phyloP scores from a whole-genome alignment of 2,113 vertebrate genomes.

The Zapornia atra region DNA sequence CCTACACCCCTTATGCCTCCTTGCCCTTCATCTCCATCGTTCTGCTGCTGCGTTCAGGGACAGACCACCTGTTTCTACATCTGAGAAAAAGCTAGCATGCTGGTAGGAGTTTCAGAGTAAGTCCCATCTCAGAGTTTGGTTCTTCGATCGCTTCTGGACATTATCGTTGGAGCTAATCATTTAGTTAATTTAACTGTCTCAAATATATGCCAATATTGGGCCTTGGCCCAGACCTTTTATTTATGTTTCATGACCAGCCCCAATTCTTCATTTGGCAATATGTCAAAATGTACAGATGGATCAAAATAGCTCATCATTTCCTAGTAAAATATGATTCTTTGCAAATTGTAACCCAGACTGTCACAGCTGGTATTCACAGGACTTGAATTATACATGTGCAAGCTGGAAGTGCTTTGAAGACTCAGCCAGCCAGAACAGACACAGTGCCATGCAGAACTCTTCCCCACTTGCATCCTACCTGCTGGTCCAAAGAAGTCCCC shows the following conservation, averaged over 20 bases:
- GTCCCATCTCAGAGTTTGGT: not conserved
- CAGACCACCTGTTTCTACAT: not conserved
- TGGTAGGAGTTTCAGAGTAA: not conserved
- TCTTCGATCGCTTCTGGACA: not conserved
- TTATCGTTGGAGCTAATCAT: not conserved
- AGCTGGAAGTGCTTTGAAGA: not conserved
- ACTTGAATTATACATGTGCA: constrained; percentile 40
- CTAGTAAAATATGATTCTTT: constrained; percentile 19
- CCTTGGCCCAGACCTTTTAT: not conserved
- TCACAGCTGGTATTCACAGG: constrained; percentile 16
- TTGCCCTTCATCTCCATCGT: not conserved
- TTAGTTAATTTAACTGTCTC: not conserved
- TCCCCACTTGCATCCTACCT: not conserved
- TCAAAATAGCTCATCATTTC: constrained; percentile 21
- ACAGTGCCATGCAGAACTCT: fast-evolving
- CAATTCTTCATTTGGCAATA: not conserved
- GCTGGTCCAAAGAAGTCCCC: not conserved
- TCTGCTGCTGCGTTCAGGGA: not conserved
- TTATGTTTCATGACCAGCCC: not conserved
- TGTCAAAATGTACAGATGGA: not conserved
- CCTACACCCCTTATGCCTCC: fast-evolving
- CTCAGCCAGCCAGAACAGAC: not conserved
- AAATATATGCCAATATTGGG: not conserved
- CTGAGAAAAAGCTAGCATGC: not conserved
- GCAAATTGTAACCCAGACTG: not conserved